phyloP scores from a whole-genome alignment of 2,888 invertebrate species.

The Eubasilissa splendida region DNA sequence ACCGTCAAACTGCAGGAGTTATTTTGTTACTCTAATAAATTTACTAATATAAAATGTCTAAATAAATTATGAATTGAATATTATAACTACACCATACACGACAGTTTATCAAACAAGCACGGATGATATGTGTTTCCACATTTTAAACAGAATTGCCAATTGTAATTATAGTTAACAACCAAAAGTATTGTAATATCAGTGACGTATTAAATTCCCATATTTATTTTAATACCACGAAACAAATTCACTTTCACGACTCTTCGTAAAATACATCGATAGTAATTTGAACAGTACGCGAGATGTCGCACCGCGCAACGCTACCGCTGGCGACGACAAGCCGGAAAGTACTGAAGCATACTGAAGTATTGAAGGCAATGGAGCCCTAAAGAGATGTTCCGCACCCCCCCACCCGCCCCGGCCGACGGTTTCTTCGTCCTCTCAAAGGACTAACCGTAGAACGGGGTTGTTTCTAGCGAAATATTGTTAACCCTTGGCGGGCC shows the following conservation, averaged over 20 bases:
- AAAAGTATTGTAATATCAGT: too few species aligned
- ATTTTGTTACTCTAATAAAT: too few species aligned
- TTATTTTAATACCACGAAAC: background rate
- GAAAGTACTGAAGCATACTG: constrained; percentile 25
- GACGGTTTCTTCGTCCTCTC: background rate
- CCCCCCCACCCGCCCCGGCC: background rate
- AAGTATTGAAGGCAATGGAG: constrained; percentile 33
- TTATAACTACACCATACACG: too few species aligned
- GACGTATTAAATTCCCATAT: too few species aligned
- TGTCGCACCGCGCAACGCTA: background rate
- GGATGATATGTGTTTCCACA: too few species aligned
- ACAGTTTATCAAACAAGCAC: too few species aligned
- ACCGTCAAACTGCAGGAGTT: too few species aligned
- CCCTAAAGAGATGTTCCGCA: constrained; percentile 32
- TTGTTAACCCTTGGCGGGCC: constrained; percentile 15
- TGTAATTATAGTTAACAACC: too few species aligned
- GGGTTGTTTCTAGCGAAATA: constrained; percentile 1
- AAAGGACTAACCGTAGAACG: background rate
- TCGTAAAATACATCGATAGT: constrained; percentile 35
- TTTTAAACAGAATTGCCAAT: too few species aligned
- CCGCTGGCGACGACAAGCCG: constrained; percentile 6
- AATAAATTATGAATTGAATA: too few species aligned
- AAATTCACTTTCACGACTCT: constrained; percentile 3
- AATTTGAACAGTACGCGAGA: background rate
- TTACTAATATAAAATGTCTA: too few species aligned